A percentile compares a stretch with the other conserved stretches of the same genome.
Conservation (phyloP, 2,888 invertebrate genomes). For the Megaustenia siamemsis region DNA sequence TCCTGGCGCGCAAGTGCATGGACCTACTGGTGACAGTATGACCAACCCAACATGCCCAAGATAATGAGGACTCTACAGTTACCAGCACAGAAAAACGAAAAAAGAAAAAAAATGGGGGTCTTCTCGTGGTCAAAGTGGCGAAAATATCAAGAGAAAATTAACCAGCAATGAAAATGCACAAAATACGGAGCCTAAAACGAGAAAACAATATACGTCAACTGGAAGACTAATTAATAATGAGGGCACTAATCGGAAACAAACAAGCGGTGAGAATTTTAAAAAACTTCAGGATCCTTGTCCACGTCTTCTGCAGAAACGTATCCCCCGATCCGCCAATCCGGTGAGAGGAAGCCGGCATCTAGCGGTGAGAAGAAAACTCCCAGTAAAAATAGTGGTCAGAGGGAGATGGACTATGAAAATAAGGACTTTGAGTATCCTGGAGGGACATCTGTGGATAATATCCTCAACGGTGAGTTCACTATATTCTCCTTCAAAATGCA, state of each 20-base stretch:
- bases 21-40: background rate
- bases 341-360: background rate
- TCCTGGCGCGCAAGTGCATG: background rate
- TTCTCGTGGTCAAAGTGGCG: background rate
- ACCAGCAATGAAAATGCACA: background rate
- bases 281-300: too few species aligned
- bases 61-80: background rate
- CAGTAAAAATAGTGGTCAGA: background rate
- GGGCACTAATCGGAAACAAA: background rate
- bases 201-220: background rate
- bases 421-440: constrained; percentile 19
- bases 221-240: background rate
- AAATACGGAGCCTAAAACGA: too few species aligned
- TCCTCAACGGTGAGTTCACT: constrained; percentile 15
- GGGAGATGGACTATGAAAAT: background rate
- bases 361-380: constrained; percentile 24
- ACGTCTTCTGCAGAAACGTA: background rate
- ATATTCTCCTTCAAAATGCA: background rate
- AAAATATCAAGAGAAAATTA: background rate
- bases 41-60: too few species aligned
- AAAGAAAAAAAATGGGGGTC: background rate
- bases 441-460: constrained; percentile 7
- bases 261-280: background rate
- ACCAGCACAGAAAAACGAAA: background rate
- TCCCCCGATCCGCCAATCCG: background rate